Base-by-base conservation (phyloP, 2,888 invertebrate species). In the Papilio elwesi region DNA sequence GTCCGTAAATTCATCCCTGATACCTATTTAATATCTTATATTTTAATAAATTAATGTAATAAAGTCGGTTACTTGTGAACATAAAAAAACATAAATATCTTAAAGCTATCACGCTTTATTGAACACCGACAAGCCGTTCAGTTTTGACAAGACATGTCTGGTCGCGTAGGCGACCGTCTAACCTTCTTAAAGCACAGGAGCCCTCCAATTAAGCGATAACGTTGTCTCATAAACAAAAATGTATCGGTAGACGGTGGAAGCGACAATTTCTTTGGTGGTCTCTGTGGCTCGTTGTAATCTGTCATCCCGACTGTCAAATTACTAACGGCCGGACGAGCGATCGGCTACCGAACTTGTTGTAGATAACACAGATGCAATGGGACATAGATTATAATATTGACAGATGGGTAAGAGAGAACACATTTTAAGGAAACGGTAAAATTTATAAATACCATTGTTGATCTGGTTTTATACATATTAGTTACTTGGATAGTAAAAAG, bases 281-380 rank as follows among this genome's bases (percentile, higher is more conserved):
- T 85, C 82, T 75, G 79, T 78, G 81, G 81, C 82, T 81, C 81
- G 84, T 87, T 87, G 91, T 92, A 92, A 93, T 93, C 93, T 93
- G 93, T 94, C 93, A 94, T 93, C 91, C 89, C 89, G 87, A 86
- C 93, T 93, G 93, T 93, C 93, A 94, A 93, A 93, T 93, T 93
- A 93, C 93, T 94, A 93, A 93, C 93, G 92, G 92, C 86, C 88
- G 92, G 86, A 85, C 92, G 92, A 88, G 83, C 92, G 93, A 92
- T 91, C 92, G 90, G 93, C 93, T 93, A 91, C 93, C 87, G 93
- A 92, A 92, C 90, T 90, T 90, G 92, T 91, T 88, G 86, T 88
- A 92, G 93, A 93, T 93, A 93, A 91, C 87, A 84, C 80, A 72
- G 84, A 85, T 85, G 87, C 87, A 87, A 79, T 81, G 81, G 77